These are phyloP conservation scores for Sarcophaga caerulescens DNA, from an alignment of 2,888 invertebrate genomes.

Conservation along the genomic window DNA sequence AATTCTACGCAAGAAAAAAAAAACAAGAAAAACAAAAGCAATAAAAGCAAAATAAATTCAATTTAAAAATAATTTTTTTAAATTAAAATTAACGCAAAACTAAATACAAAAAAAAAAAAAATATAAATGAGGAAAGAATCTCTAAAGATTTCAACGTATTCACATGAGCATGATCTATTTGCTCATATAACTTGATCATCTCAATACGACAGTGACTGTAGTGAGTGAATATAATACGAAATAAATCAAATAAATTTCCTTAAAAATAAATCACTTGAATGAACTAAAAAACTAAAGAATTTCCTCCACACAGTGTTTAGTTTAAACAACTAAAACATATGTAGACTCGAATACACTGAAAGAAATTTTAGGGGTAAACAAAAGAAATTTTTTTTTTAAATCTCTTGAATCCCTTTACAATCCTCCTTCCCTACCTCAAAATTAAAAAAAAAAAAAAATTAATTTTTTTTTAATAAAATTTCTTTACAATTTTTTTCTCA, in stretches of 20 bases:
- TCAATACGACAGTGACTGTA: not conserved
- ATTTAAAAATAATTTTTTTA: constrained; percentile 4
- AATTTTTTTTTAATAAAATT: too few relatives aligned
- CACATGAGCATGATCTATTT: not conserved
- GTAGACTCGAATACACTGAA: too few relatives aligned
- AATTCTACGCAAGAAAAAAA: too few relatives aligned
- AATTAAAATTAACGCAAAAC: constrained; percentile 11
- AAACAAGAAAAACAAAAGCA: too few relatives aligned
- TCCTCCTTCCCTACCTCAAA: too few relatives aligned
- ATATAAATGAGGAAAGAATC: not conserved
- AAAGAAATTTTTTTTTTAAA: too few relatives aligned
- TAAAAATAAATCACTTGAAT: constrained; percentile 35
- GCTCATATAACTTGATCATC: not conserved
- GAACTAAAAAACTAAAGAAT: not conserved
- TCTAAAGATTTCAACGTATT: not conserved
- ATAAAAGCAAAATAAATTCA: not conserved
- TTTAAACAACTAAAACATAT: too few relatives aligned
- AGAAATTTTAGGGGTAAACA: too few relatives aligned
- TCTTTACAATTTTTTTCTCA: not conserved
- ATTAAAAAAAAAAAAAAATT: too few relatives aligned
- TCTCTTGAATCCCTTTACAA: too few relatives aligned
- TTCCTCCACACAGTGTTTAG: too few relatives aligned
- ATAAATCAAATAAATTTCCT: constrained; percentile 23
- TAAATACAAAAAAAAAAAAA: constrained; percentile 4
- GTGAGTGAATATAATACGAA: not conserved